Evolutionary conservation across 2,113 vertebrate species (phyloP).

Genomic region (Eudorcas thomsonii): DNA sequence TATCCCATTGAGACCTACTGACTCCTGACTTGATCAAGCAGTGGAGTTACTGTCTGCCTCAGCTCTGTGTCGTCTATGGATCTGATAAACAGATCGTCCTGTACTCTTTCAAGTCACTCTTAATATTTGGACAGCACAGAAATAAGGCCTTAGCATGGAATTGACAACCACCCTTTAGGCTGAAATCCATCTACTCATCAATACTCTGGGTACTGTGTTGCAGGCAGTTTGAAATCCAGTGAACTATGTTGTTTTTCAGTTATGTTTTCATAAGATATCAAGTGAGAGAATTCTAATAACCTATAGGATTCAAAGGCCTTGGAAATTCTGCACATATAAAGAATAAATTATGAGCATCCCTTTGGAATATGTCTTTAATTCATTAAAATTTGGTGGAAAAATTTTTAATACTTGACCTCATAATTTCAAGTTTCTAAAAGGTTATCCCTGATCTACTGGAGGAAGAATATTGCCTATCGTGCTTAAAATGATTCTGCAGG

Average conservation of each 20-base stretch:
- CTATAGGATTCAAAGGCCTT: neutral
- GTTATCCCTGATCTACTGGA: neutral
- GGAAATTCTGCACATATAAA: neutral
- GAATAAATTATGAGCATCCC: neutral
- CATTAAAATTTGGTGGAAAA: neutral
- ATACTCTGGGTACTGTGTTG: neutral
- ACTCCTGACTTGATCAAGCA: neutral
- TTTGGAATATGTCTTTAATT: neutral
- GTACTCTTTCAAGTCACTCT: neutral
- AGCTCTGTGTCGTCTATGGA: neutral
- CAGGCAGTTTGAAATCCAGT: neutral
- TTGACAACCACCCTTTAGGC: neutral
- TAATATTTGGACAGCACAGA: neutral
- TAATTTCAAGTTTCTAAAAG: conserved; percentile 8
- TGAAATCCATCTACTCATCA: neutral
- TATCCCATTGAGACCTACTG: neutral
- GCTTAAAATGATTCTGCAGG: neutral
- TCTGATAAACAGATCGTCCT: neutral
- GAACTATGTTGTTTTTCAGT: neutral
- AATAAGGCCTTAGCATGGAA: neutral
- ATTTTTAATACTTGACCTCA: neutral
- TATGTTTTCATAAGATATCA: neutral
- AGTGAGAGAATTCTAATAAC: neutral
- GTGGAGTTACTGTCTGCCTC: neutral
- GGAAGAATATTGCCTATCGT: neutral